Conservation (phyloP, 2,797 vertebrate genomes). For the Caiman crocodilus region DNA sequence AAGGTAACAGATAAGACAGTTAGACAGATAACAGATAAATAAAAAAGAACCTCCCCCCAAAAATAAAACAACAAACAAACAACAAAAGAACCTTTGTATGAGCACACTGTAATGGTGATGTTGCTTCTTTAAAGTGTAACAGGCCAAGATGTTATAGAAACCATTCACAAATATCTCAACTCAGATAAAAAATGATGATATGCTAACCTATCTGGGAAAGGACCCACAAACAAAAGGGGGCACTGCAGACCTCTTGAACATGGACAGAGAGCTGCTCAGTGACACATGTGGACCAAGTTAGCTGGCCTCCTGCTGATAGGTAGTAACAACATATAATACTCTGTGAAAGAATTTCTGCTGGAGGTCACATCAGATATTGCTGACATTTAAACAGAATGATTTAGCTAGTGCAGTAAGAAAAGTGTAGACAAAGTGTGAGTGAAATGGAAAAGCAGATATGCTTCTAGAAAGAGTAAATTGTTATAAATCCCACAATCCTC, state of each 20-base stretch:
- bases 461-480: neutral
- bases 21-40: too few species aligned
- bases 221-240: neutral
- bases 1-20: neutral
- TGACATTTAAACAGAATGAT: neutral
- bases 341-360: constrained; percentile 2
- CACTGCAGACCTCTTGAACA: neutral
- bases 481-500: neutral
- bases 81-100: neutral
- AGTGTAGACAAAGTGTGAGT: neutral
- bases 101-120: neutral
- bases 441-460: neutral
- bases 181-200: neutral
- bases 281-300: neutral
- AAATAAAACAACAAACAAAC: neutral
- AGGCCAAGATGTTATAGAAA: neutral
- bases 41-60: neutral
- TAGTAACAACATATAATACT: constrained; percentile 1
- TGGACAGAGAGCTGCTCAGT: neutral
- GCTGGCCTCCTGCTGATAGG: neutral
- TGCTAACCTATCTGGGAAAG: neutral
- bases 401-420: neutral
- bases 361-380: neutral
- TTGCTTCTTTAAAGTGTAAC: neutral
- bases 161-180: neutral